phyloP scores from a whole-genome alignment of 2,797 vertebrate genomes.

The Chiroxiphia lanceolata region DNA sequence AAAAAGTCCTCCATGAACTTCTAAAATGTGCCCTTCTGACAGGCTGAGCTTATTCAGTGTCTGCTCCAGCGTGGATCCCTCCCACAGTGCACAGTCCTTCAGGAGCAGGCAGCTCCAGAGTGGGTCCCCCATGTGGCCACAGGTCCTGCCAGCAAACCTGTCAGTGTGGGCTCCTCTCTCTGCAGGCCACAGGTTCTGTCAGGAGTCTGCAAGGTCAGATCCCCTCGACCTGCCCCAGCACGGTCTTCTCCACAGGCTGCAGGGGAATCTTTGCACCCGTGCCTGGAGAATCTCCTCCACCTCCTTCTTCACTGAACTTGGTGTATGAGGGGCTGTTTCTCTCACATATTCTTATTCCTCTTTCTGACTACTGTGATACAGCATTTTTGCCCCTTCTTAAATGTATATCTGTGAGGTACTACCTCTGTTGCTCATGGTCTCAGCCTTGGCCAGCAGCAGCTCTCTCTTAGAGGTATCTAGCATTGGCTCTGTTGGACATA shows the following conservation, averaged over 20 bases:
- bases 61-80: fast-evolving
- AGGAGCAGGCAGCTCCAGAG: not conserved
- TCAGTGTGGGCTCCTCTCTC: not conserved
- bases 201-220: not conserved
- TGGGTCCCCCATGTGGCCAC: no score
- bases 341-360: not conserved
- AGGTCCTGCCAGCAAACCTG: not conserved
- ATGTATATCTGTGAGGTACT: fast-evolving
- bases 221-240: not conserved
- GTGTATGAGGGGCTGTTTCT: not conserved
- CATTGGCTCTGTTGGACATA: fast-evolving
- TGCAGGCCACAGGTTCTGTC: not conserved
- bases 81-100: no score
- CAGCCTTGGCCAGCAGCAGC: fast-evolving
- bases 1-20: not conserved
- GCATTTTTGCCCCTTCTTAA: not conserved
- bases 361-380: not conserved
- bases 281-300: not conserved
- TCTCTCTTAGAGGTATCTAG: fast-evolving
- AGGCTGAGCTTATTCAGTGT: not conserved
- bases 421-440: fast-evolving
- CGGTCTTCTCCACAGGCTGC: fast-evolving
- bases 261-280: not conserved
- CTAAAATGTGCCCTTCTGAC: not conserved
- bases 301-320: not conserved